Percentiles rank a stretch among this genome's conserved stretches.
phyloP scores from a whole-genome alignment of 2,888 invertebrate genomes.

The Ceramica pisi region DNA sequence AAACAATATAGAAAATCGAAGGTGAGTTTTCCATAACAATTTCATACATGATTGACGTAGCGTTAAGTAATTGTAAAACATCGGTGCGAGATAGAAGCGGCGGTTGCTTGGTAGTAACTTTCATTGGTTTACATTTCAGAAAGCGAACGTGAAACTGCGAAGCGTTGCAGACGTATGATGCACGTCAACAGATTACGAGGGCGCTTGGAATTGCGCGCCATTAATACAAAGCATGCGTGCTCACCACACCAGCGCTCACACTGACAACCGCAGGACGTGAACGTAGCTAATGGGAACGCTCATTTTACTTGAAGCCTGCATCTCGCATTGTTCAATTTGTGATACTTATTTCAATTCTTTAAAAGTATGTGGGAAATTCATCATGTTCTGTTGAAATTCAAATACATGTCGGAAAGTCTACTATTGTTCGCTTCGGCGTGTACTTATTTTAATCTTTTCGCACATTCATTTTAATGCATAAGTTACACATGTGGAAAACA shows the following conservation, averaged over 20 bases:
- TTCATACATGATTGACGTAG: conserved; percentile 10
- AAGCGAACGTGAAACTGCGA: conserved; percentile 51
- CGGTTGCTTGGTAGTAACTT: conserved; percentile 39
- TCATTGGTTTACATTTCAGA: conserved; percentile 56
- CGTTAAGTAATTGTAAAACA: conserved; percentile 19
- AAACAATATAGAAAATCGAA: conserved; percentile 12
- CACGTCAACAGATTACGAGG: conserved; percentile 15
- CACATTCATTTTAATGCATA: not conserved
- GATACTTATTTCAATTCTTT: not conserved
- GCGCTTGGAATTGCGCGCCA: conserved; percentile 4
- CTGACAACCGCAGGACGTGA: conserved; percentile 1
- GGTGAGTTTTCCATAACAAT: not conserved
- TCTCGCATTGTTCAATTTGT: not conserved
- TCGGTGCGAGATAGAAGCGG: conserved; percentile 9
- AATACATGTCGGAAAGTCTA: not conserved
- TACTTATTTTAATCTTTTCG: not conserved
- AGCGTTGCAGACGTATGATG: conserved; percentile 10
- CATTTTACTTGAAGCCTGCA: not conserved
- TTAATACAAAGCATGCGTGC: not conserved
- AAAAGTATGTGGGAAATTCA: not conserved
- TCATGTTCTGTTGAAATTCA: not conserved
- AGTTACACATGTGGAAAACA: not conserved
- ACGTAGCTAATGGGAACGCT: not conserved
- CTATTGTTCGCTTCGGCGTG: not conserved
- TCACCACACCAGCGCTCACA: not conserved